These are phyloP conservation scores for Conopomorpha cramerella DNA, from an alignment of 1,140 invertebrate species.

Conservation along the genomic window DNA sequence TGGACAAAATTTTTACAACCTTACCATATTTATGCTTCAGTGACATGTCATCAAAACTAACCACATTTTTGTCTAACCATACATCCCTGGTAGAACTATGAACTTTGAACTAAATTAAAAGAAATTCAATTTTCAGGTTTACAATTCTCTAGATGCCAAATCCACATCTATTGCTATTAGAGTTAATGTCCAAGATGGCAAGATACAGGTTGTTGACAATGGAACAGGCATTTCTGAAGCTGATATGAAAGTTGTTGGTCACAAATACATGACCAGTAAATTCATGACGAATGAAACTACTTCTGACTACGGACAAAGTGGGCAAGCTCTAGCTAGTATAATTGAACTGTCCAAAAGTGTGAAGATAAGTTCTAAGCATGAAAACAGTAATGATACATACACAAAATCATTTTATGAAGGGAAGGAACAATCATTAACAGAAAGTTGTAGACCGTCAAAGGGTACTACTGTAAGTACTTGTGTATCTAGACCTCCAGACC, in stretches of 20 bases:
- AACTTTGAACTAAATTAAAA: too few species aligned
- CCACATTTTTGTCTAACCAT: too few species aligned
- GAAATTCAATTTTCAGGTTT: constrained; percentile 62
- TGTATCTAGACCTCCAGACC: too few species aligned
- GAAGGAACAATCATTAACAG: constrained; percentile 22
- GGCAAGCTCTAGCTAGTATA: constrained; percentile 69
- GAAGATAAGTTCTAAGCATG: constrained; percentile 58
- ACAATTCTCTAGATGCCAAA: constrained; percentile 68
- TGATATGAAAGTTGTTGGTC: constrained; percentile 61
- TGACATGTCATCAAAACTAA: too few species aligned
- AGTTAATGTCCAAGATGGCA: constrained; percentile 60
- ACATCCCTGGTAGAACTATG: too few species aligned
- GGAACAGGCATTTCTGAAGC: constrained; percentile 60
- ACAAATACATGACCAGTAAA: constrained; percentile 68
- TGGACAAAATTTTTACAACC: too few species aligned
- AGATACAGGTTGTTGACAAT: constrained; percentile 72
- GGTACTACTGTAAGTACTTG: constrained; percentile 68
- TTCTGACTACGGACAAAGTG: constrained; percentile 64
- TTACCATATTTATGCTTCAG: too few species aligned
- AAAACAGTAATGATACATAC: constrained; percentile 44
- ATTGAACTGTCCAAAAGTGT: constrained; percentile 58
- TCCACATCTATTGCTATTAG: constrained; percentile 66
- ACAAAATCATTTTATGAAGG: constrained; percentile 36
- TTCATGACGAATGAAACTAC: too few species aligned
- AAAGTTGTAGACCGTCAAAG: constrained; percentile 47